Conservation (phyloP, 2,113 vertebrate genomes). For the Salminus brasiliensis region DNA sequence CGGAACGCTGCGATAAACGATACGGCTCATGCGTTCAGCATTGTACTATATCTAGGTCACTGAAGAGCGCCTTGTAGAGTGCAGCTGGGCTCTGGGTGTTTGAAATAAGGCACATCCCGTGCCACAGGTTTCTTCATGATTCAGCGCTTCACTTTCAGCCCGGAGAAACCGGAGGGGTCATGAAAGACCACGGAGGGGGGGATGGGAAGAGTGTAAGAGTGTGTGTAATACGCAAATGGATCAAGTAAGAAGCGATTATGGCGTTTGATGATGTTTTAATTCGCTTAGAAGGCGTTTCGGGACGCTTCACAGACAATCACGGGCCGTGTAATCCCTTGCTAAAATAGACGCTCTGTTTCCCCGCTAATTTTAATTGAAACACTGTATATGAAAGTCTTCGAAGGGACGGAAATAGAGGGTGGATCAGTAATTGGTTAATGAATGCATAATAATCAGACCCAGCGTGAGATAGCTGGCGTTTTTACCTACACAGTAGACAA, state of each 20-base stretch:
- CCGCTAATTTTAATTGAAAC: constrained; percentile 55
- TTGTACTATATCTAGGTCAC: constrained; percentile 30
- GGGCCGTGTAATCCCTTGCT: constrained; percentile 45
- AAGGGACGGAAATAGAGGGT: constrained; percentile 24
- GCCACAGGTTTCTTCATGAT: background rate
- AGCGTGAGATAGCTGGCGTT: background rate
- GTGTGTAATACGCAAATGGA: constrained; percentile 13
- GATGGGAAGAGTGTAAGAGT: constrained; percentile 2
- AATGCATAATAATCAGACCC: constrained; percentile 39
- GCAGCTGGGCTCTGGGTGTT: background rate
- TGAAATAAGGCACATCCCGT: background rate
- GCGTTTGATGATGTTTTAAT: constrained; percentile 43
- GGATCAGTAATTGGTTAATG: constrained; percentile 51
- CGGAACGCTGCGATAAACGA: background rate
- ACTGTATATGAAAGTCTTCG: constrained; percentile 24
- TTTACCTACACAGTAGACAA: background rate
- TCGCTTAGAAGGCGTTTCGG: constrained; percentile 48
- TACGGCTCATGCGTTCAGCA: background rate
- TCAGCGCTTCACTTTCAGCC: background rate
- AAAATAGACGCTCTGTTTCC: constrained; percentile 56
- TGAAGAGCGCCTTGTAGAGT: constrained; percentile 2
- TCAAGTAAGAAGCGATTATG: constrained; percentile 13
- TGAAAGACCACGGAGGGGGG: background rate
- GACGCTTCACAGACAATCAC: constrained; percentile 14
- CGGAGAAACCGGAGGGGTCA: too few species aligned